A percentile compares a stretch with the other conserved stretches of the same genome.
Evolutionary conservation across 2,797 vertebrate species (phyloP).

Genomic region (Enteromius unitaeniatus): DNA sequence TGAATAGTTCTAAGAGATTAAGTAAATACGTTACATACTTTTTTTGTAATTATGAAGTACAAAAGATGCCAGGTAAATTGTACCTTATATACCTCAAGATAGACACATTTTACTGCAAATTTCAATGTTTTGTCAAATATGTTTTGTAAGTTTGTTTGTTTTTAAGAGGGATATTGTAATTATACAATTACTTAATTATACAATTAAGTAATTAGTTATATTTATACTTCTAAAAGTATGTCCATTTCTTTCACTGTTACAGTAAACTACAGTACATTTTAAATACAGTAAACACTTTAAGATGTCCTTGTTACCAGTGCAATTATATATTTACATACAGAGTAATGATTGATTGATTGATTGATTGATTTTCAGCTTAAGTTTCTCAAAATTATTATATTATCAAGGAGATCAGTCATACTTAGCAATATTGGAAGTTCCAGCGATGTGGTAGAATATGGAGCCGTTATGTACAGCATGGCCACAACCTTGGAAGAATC

Average conservation of each 20-base stretch:
- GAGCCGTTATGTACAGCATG: constrained; percentile 87
- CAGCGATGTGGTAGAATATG: constrained; percentile 92
- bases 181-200: background rate
- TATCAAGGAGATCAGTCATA: constrained; percentile 67
- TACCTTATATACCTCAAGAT: too few species aligned
- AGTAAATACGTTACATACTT: too few species aligned
- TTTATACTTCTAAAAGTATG: background rate
- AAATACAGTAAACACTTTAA: too few species aligned
- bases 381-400: background rate
- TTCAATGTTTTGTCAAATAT: too few species aligned
- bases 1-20: too few species aligned
- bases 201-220: background rate
- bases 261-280: background rate
- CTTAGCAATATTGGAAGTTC: constrained; percentile 86
- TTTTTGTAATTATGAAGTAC: too few species aligned
- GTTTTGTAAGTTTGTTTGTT: too few species aligned
- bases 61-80: too few species aligned
- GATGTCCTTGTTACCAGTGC: background rate
- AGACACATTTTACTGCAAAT: too few species aligned
- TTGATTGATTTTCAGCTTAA: background rate
- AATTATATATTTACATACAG: background rate
- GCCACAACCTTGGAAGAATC: constrained; percentile 91
- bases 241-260: background rate
- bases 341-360: background rate
- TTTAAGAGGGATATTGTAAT: background rate